phyloP scores from a whole-genome alignment of 2,888 invertebrate species.

The Buathra laborator region DNA sequence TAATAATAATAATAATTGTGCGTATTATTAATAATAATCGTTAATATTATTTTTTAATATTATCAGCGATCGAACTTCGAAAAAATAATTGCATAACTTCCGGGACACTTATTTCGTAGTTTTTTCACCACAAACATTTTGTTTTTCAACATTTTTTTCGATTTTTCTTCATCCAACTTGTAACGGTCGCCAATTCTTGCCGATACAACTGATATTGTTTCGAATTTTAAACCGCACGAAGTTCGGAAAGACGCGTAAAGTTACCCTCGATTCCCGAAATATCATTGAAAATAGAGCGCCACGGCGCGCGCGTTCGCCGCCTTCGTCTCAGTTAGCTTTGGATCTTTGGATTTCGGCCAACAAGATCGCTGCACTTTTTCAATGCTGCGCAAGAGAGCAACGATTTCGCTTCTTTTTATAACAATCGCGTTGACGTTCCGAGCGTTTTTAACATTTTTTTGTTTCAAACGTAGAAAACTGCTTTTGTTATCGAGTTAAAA shows the following conservation, averaged over 20 bases:
- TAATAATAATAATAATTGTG: no score
- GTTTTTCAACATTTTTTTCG: background rate
- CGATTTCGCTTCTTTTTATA: conserved; percentile 5
- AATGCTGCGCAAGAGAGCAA: conserved; percentile 7
- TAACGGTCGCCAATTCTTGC: background rate
- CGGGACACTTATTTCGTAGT: no score
- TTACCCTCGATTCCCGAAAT: conserved; percentile 65
- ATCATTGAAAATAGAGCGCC: conserved; percentile 66
- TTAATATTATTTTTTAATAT: no score
- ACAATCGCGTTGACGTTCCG: background rate
- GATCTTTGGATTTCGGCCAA: conserved; percentile 60
- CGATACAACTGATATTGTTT: conserved; percentile 12
- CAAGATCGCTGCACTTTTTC: conserved; percentile 48
- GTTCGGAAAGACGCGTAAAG: conserved; percentile 27
- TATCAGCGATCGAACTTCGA: no score
- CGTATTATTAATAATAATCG: no score
- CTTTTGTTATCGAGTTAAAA: background rate
- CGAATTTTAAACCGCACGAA: background rate
- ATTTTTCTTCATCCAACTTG: background rate
- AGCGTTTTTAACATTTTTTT: background rate
- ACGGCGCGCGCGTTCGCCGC: conserved; percentile 24
- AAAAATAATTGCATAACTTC: no score
- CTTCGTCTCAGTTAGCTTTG: conserved; percentile 41
- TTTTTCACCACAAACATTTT: background rate
- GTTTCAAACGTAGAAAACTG: background rate